Conservation (phyloP, 2,888 invertebrate genomes). For the Syrista parreyssii region DNA sequence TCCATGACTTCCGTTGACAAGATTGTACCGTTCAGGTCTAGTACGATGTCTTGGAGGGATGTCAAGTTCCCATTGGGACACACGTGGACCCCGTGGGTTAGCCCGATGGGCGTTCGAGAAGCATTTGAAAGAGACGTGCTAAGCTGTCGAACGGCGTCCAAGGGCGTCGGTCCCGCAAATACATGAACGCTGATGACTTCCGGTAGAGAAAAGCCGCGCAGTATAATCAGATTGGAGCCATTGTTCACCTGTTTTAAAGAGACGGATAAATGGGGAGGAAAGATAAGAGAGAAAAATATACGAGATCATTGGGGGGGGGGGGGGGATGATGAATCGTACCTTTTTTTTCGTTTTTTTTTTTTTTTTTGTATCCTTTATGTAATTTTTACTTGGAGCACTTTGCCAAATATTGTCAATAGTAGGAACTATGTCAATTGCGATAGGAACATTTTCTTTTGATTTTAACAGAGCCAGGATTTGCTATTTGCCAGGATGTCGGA, state of each 20-base stretch:
- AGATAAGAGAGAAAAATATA: background rate
- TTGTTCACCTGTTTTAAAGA: slow-evolving; percentile 34
- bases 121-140: slow-evolving; percentile 1
- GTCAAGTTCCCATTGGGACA: slow-evolving; percentile 31
- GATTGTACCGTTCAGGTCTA: slow-evolving; percentile 11
- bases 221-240: slow-evolving; percentile 40
- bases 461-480: rapidly evolving
- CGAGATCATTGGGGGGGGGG: background rate
- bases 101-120: background rate
- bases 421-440: too few species aligned
- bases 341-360: too few species aligned
- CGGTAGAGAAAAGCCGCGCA: slow-evolving; percentile 38
- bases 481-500: too few species aligned
- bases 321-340: too few species aligned
- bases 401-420: too few species aligned
- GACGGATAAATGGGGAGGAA: background rate
- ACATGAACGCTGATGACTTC: slow-evolving; percentile 34
- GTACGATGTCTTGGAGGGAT: slow-evolving; percentile 11
- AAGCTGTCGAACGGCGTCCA: slow-evolving; percentile 33
- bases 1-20: background rate
- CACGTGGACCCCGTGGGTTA: slow-evolving; percentile 36
- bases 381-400: too few species aligned
- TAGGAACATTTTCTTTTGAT: too few species aligned
- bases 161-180: slow-evolving; percentile 32
- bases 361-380: too few species aligned